Base-by-base conservation (phyloP, 2,113 vertebrate genomes). In the Calcarius ornatus region DNA sequence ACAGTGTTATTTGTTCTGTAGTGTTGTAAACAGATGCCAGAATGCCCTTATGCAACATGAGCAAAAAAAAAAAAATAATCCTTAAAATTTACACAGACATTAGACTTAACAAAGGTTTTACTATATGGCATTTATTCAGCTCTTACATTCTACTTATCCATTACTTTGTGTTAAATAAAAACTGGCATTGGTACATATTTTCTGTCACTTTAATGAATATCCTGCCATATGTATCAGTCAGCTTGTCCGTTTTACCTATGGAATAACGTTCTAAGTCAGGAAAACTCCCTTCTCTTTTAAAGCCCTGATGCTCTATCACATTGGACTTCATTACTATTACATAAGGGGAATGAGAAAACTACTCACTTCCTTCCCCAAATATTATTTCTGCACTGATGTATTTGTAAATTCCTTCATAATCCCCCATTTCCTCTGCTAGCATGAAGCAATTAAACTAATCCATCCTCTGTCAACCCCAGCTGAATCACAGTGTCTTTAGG, bases 81-180 rank as follows among this genome's bases (percentile, higher is more conserved):
- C n/a, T 82, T 79, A 64, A 31, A n/a, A 70, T 90, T 75, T 37
- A 82, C 25, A 42, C 8, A 83, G 27, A 47, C 78, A 14, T 70
- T 68, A 66, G 43, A 92, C 12, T 75, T 56, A 35, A 86, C 31
- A 53, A 3, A 86, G 84, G 35, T 47, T 82, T 81, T 38, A 64
- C 51, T 56, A 18, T 22, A 42, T 18, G 37, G 27, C 50, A 73
- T 86, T 77, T 86, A 77, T 77, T 92, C 89, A 65, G 16, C 28
- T 56, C 69, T 83, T 85, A 63, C 47, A 60, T 82, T 92, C 21
- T 31, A 48, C 27, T 72, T 91, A 66, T 20, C 16, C n/a, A 35
- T 75, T 59, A 79, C 7, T 35, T 76, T 78, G 89, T 71, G 37
- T 88, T 86, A 80, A 95, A 72, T 70, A 81, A 95, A 94, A 90